phyloP scores from a whole-genome alignment of 2,888 invertebrate genomes.

The Argyresthia albistria region DNA sequence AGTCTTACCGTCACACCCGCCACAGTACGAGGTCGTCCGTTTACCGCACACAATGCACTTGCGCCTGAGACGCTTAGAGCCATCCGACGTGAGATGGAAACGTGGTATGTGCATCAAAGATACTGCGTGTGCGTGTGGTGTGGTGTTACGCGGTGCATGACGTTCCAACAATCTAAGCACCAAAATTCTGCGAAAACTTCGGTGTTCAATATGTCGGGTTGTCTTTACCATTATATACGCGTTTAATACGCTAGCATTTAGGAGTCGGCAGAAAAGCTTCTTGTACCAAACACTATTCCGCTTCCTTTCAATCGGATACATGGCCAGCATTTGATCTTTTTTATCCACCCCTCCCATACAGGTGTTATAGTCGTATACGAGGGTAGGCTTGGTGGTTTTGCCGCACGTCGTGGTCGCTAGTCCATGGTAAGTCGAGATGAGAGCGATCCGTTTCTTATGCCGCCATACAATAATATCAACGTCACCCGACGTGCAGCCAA shows the following conservation, averaged over 20 bases:
- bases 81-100: background rate
- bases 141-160: no score
- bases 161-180: no score
- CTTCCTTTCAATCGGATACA: slow-evolving; percentile 18
- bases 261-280: slow-evolving; percentile 12
- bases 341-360: slow-evolving; percentile 12
- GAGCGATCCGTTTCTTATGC: slow-evolving; percentile 1
- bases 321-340: slow-evolving; percentile 16
- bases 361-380: slow-evolving; percentile 11
- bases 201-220: background rate
- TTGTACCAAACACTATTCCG: slow-evolving; percentile 17
- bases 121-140: background rate
- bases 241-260: background rate
- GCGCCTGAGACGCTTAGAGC: background rate
- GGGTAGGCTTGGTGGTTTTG: slow-evolving; percentile 6
- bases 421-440: slow-evolving; percentile 8
- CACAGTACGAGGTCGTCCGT: background rate
- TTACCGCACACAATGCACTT: slow-evolving; percentile 1
- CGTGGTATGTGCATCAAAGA: background rate
- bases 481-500: background rate
- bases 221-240: background rate
- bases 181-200: no score
- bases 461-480: slow-evolving; percentile 23
- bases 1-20: background rate
- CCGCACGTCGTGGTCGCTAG: slow-evolving; percentile 1